phyloP scores from a whole-genome alignment of 2,113 vertebrate species.

The Otolemur garnettii region DNA sequence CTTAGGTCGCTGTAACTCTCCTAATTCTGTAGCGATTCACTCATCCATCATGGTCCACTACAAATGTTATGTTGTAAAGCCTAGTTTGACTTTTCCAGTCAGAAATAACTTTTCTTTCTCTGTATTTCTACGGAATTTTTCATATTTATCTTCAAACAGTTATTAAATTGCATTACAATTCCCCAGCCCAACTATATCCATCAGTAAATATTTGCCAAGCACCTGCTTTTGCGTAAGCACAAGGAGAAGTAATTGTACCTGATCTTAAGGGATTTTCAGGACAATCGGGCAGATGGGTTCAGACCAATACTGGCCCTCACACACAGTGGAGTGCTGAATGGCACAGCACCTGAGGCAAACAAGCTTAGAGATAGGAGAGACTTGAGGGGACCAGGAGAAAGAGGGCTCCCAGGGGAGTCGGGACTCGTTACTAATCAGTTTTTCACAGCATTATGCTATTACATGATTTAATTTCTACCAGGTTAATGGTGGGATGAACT shows the following conservation, averaged over 20 bases:
- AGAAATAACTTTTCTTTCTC: slow-evolving; percentile 66
- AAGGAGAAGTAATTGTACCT: slow-evolving; percentile 60
- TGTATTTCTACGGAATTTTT: slow-evolving; percentile 61
- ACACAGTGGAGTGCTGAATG: background rate
- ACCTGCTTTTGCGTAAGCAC: slow-evolving; percentile 28
- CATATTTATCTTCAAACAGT: slow-evolving; percentile 67
- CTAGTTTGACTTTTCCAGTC: slow-evolving; percentile 2
- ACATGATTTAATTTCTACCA: background rate
- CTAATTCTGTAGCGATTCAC: background rate
- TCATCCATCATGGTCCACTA: background rate
- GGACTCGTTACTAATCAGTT: background rate
- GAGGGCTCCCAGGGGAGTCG: background rate
- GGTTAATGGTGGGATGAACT: background rate
- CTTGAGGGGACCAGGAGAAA: background rate
- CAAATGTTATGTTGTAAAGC: background rate
- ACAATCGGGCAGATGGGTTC: background rate
- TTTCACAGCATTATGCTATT: background rate
- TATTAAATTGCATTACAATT: slow-evolving; percentile 70
- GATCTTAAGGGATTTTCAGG: slow-evolving; percentile 52
- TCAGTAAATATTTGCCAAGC: slow-evolving; percentile 73
- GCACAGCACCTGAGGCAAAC: rapidly evolving
- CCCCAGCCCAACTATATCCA: slow-evolving; percentile 49
- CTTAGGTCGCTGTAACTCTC: background rate
- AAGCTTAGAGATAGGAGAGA: background rate
- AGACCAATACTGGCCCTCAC: background rate